Evolutionary conservation across 2,888 invertebrate genomes (phyloP), one percentile per base, ranked within the genome.

Genomic region (Nysson spinosus): DNA sequence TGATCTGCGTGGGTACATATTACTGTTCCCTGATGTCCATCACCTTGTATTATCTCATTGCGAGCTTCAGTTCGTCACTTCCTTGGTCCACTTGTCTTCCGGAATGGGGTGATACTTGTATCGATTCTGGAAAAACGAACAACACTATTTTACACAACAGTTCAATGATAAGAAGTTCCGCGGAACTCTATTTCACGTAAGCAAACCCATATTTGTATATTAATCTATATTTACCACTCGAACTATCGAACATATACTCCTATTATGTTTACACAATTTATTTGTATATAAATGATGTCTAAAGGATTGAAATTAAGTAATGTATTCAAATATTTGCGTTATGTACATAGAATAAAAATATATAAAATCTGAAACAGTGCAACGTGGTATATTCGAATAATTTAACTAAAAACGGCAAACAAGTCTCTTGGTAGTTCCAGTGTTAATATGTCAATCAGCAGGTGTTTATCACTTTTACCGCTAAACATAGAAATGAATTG

Each of bases 1-100:
- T 86, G 37, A 75, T 85, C 5, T 85, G 86, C 9, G 83, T 89
- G 1, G 83, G 88, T 4, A 87, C 88, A 1, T 89, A 89, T 68
- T 89, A 89, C 73, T 88, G 87, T 44, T 84, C 85, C 2, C 70
- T 89, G 17, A 89, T 89, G 88, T 88, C 88, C 0, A 69, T 89
- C 32, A 88, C 88, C 1, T 72, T 89, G 5, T 88, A 81, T 69
- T 89, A 89, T 72, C 80, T 89, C 47, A 72, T 87, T 39, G 82
- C 83, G 7, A 89, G 88, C 20, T 89, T 89, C 72, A 73, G 81
- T 16, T 63, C 83, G 1, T 83, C 83, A 24, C 79, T 89, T 20
- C 89, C 89, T 0, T 89, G 89, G 89, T 80, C 88, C 2, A 72
- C 72, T 2, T 89, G 89, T 50, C 74, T 79, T 26, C 54, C 75